phyloP scores from a whole-genome alignment of 2,113 vertebrate species.

The Colinus virginianus region DNA sequence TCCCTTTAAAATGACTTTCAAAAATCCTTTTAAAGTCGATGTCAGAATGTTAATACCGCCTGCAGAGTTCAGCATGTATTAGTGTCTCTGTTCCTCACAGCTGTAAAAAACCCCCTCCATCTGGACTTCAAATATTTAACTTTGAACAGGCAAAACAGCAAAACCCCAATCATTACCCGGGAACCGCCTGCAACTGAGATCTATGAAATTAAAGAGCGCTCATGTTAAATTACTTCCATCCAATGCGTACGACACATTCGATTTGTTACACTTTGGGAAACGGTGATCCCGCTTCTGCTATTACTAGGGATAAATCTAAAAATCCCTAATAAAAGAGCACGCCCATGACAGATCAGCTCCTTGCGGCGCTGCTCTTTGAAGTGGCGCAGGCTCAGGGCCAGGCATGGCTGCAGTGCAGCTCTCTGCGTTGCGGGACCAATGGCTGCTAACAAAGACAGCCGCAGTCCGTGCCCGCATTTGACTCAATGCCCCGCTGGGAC shows the following conservation, averaged over 20 bases:
- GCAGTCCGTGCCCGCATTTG: not conserved
- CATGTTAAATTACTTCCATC: constrained; percentile 74
- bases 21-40: constrained; percentile 59
- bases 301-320: constrained; percentile 69
- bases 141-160: constrained; percentile 53
- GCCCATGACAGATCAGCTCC: constrained; percentile 67
- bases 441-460: not conserved
- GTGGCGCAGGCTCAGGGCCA: constrained; percentile 50
- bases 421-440: not conserved
- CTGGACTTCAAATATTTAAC: constrained; percentile 68
- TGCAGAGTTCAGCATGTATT: constrained; percentile 54
- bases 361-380: constrained; percentile 66
- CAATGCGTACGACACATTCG: constrained; percentile 63
- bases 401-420: constrained; percentile 7
- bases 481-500: not conserved
- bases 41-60: constrained; percentile 42
- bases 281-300: constrained; percentile 43
- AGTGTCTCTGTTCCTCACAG: constrained; percentile 42
- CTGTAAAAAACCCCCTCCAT: constrained; percentile 67
- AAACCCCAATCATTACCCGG: constrained; percentile 58
- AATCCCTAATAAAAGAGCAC: constrained; percentile 69
- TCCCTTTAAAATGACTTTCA: constrained; percentile 52
- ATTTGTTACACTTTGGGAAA: constrained; percentile 70
- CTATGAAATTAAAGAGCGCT: constrained; percentile 73
- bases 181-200: constrained; percentile 60